A percentile compares a stretch with the other conserved stretches of the same genome.
phyloP scores from a whole-genome alignment of 2,888 invertebrate species.

The Leptopterna dolabrata region DNA sequence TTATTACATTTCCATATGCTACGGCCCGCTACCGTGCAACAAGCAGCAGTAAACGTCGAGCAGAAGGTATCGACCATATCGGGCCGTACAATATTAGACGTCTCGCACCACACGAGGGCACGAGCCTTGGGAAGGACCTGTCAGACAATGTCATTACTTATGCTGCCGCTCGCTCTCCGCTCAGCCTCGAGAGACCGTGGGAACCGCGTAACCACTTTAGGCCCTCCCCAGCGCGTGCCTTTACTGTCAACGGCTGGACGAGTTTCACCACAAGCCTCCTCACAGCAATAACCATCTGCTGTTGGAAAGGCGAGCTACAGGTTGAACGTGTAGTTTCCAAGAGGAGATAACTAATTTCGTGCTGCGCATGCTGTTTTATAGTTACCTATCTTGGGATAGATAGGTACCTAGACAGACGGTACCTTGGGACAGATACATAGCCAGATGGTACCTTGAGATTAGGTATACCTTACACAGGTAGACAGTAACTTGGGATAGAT shows the following conservation, averaged over 20 bases:
- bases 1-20: background rate
- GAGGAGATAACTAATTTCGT: too few species aligned
- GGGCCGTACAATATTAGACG: background rate
- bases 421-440: too few species aligned
- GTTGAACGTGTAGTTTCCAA: too few species aligned
- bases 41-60: background rate
- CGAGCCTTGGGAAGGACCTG: background rate
- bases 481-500: too few species aligned
- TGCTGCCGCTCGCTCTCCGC: background rate
- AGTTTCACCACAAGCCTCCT: background rate
- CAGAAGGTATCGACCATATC: background rate
- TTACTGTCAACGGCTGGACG: background rate
- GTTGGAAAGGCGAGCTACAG: background rate
- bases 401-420: too few species aligned
- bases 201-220: background rate
- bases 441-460: too few species aligned
- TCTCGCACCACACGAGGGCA: background rate
- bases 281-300: background rate
- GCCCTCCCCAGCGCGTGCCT: background rate
- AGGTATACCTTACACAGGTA: too few species aligned
- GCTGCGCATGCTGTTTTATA: too few species aligned
- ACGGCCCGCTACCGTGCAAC: background rate
- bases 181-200: background rate
- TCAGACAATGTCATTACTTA: conserved; percentile 8
- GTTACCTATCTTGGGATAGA: too few species aligned